Evolutionary conservation across 2,888 invertebrate genomes (phyloP), one percentile per base, ranked within the genome.

Genomic region (Caenorhabditis plicata): DNA sequence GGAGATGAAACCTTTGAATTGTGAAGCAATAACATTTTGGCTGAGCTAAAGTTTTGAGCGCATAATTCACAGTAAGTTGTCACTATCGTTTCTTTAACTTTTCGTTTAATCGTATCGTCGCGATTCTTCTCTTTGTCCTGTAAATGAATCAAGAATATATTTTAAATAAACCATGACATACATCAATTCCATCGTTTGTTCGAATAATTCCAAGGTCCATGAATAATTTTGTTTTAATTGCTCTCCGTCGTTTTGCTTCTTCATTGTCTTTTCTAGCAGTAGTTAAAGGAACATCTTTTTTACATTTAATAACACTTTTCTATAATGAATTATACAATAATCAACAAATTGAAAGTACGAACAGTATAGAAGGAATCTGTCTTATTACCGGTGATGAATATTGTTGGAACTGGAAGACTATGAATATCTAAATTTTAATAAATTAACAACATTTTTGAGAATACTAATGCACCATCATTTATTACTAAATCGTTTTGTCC

Each of bases 191-290:
- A 27, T 32, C 52, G 45, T 44, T 58, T 9, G 60, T 50, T 17
- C 60, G 25, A 35, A 53, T 20, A 35, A 60, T 60, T 9, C 60
- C 60, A 19, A 60, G 36, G 40, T 60, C 54, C 49, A 49, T 53
- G 43, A 60, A 60, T 19, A 60, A 38, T 19, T 60, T 60, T 40
- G 53, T 60, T 36, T 60, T 60, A 35, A 60, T 53, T 3, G 48
- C 54, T 17, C 60, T 17, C 15, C 53, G 35, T 15, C 39, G 36
- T 23, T 54, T 46, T 4, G 43, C 33, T 11, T 39, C 36, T 29
- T 49, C 49, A 11, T 23, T n/a, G 22, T 52, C 52, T n/a, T 52
- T 52, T 17, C 27, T 47, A 0, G 48, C 41, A 36, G 50, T 50
- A 17, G 36, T 36, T 35, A 49, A n/a, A n/a, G n/a, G n/a, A n/a